phyloP scores from a whole-genome alignment of 2,113 vertebrate genomes.

The Brachyhypopomus gauderio region DNA sequence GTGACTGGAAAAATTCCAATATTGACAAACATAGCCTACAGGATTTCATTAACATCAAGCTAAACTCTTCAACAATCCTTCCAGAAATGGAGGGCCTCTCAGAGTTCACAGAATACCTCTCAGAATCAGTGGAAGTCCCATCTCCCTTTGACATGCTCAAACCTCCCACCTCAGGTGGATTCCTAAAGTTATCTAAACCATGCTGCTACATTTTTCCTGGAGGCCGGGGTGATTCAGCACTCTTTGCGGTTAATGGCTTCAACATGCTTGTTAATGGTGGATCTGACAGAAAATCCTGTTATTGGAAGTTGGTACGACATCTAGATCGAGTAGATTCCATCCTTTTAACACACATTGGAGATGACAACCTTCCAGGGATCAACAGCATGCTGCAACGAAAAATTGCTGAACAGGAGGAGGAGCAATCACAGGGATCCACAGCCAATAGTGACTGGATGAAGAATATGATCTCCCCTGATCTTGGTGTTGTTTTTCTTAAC shows the following conservation, averaged over 20 bases:
- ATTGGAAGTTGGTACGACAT: conserved; percentile 96
- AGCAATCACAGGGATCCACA: conserved; percentile 92
- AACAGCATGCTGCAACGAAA: conserved; percentile 96
- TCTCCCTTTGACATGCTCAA: conserved; percentile 95
- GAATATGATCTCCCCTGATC: conserved; percentile 95
- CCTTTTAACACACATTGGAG: conserved; percentile 91
- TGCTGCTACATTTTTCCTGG: conserved; percentile 98
- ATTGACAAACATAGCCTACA: conserved; percentile 96
- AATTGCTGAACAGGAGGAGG: conserved; percentile 90
- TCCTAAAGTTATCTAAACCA: conserved; percentile 94
- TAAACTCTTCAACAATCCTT: conserved; percentile 88
- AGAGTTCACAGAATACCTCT: conserved; percentile 95
- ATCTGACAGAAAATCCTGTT: conserved; percentile 93
- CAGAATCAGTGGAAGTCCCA: conserved; percentile 96
- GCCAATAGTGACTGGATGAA: conserved; percentile 96
- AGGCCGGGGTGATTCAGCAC: conserved; percentile 88
- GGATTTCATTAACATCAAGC: conserved; percentile 95
- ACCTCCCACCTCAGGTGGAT: conserved; percentile 93
- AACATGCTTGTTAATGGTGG: conserved; percentile 98
- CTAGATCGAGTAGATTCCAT: conserved; percentile 94
- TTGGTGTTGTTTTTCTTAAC: conserved; percentile 94
- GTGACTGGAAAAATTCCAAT: conserved; percentile 96
- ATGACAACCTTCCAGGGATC: conserved; percentile 93
- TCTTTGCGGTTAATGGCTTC: conserved; percentile 96
- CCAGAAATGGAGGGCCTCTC: conserved; percentile 98